phyloP scores from a whole-genome alignment of 2,888 invertebrate species.

The Cenopis cana region DNA sequence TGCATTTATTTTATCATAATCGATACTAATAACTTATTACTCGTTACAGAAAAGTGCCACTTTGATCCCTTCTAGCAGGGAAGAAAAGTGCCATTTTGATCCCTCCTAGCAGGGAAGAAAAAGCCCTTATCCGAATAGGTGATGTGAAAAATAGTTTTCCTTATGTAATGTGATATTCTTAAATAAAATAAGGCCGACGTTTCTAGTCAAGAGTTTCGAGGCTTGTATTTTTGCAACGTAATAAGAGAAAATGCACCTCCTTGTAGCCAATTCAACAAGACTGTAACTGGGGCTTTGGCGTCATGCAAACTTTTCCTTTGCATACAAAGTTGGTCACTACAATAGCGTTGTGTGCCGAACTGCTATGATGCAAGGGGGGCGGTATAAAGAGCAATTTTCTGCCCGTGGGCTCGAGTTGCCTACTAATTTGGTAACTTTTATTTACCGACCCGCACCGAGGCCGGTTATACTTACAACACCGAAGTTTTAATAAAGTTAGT shows the following conservation, averaged over 20 bases:
- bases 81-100: too few species aligned
- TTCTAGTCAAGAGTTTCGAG: too few species aligned
- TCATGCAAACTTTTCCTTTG: conserved; percentile 28
- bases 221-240: neutral
- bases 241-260: neutral
- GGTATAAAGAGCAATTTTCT: conserved; percentile 39
- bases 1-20: too few species aligned
- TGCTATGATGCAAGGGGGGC: conserved; percentile 17
- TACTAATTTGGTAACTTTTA: conserved; percentile 42
- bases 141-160: neutral
- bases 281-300: neutral
- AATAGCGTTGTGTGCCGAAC: conserved; percentile 21
- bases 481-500: conserved; percentile 6
- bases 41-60: too few species aligned
- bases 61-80: too few species aligned
- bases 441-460: conserved; percentile 27
- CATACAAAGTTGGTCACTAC: conserved; percentile 26
- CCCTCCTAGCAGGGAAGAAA: too few species aligned
- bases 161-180: neutral
- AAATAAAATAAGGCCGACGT: neutral
- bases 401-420: conserved; percentile 20
- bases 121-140: too few species aligned
- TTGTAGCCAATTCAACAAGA: conserved; percentile 1
- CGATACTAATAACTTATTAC: too few species aligned
- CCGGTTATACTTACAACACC: conserved; percentile 10